These are phyloP conservation scores for Chaetorhynchus papuensis DNA, from an alignment of 2,113 vertebrate species.

Conservation along the genomic window DNA sequence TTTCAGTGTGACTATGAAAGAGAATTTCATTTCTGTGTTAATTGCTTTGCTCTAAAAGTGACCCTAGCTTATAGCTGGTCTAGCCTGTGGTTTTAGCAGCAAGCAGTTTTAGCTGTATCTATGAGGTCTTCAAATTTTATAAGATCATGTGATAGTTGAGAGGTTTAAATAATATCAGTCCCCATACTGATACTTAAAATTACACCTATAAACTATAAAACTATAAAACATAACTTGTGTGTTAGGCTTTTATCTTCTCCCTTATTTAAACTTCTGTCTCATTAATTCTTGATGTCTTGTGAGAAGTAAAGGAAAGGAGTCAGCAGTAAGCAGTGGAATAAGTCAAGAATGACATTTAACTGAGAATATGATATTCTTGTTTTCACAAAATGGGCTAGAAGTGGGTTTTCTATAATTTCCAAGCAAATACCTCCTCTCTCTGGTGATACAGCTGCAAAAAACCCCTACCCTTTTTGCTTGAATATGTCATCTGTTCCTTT, in stretches of 20 bases:
- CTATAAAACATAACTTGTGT: not conserved
- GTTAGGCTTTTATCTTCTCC: not conserved
- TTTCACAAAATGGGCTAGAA: not conserved
- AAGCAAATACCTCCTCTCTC: not conserved
- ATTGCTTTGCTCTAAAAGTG: not conserved
- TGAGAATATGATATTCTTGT: not conserved
- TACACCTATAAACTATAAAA: not conserved
- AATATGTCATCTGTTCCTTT: not conserved
- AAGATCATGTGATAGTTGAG: not conserved
- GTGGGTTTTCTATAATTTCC: not conserved
- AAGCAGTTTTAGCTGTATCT: not conserved
- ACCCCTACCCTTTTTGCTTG: not conserved
- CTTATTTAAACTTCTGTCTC: constrained; percentile 16
- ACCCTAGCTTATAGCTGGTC: not conserved
- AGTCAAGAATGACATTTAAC: not conserved
- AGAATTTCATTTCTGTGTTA: not conserved
- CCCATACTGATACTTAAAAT: not conserved
- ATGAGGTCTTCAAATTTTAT: not conserved
- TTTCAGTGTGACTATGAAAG: constrained; percentile 2
- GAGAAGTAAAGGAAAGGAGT: not conserved
- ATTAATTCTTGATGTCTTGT: not conserved
- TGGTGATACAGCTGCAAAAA: not conserved
- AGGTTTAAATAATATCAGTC: not conserved
- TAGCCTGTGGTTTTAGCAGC: not conserved
- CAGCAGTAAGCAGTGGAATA: not conserved